phyloP scores from a whole-genome alignment of 2,113 vertebrate species.

The Cephalopterus ornatus region DNA sequence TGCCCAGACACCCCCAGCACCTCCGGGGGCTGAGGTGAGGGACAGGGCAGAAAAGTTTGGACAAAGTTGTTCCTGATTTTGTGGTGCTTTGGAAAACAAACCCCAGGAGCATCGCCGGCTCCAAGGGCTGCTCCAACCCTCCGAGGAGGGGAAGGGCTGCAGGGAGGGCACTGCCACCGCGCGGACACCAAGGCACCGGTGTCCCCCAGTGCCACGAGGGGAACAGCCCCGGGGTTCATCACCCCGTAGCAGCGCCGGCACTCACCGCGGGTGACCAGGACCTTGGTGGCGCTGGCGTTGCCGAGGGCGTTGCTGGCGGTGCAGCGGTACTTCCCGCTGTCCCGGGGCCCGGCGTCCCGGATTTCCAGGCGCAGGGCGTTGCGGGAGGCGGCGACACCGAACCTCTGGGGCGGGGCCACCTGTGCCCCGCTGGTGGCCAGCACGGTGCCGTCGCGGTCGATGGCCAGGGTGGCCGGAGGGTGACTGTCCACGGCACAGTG shows the following conservation, averaged over 20 bases:
- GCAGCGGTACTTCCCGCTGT: constrained; percentile 66
- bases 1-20: not conserved
- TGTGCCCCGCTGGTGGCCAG: constrained; percentile 27
- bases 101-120: accelerated
- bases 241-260: accelerated
- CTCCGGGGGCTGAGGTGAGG: accelerated
- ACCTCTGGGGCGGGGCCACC: not conserved
- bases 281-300: not conserved
- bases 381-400: not conserved
- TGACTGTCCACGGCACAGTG: constrained; percentile 69
- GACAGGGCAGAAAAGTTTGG: accelerated
- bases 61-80: not conserved
- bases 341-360: not conserved
- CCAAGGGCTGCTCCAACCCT: not conserved
- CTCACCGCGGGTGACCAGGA: constrained; percentile 57
- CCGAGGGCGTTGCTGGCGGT: constrained; percentile 50
- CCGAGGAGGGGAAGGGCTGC: accelerated
- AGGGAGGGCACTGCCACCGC: too few relatives aligned
- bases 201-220: not conserved
- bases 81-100: not conserved
- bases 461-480: constrained; percentile 51
- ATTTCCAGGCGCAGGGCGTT: constrained; percentile 72
- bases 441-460: not conserved
- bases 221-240: accelerated
- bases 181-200: accelerated